Percentiles rank a stretch among this genome's conserved stretches.
phyloP scores from a whole-genome alignment of 2,888 invertebrate genomes.

The Eupithecia vulgata region DNA sequence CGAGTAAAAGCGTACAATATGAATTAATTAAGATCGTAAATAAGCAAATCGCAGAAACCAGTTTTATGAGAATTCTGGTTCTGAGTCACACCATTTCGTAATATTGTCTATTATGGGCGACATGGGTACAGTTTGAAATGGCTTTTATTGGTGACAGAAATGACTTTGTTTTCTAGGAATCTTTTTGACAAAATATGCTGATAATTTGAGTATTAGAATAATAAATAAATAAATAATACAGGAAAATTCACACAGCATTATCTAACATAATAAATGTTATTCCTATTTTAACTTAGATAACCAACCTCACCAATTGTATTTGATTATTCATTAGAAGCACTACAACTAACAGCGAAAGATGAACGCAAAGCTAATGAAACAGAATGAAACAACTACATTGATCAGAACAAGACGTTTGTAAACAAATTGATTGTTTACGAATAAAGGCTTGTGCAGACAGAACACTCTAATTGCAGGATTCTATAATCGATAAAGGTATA shows the following conservation, averaged over 20 bases:
- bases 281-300: background rate
- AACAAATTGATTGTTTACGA: constrained; percentile 54
- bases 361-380: constrained; percentile 7
- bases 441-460: constrained; percentile 63
- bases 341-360: background rate
- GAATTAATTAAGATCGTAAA: constrained; percentile 41
- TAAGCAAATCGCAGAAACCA: constrained; percentile 58
- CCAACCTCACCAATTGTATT: background rate
- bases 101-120: constrained; percentile 19
- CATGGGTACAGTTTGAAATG: background rate
- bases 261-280: background rate
- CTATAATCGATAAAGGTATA: constrained; percentile 66
- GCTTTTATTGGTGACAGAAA: background rate
- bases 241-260: too few relatives aligned
- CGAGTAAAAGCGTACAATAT: constrained; percentile 16
- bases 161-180: background rate
- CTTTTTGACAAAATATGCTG: background rate
- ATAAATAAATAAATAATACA: too few relatives aligned
- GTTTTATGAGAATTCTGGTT: constrained; percentile 53
- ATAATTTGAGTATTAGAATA: background rate
- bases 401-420: constrained; percentile 41
- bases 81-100: constrained; percentile 55
- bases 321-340: background rate
- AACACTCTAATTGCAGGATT: constrained; percentile 62
- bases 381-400: constrained; percentile 11